Evolutionary conservation across 1,140 invertebrate genomes (phyloP), one percentile per base, ranked within the genome.

Genomic region (Ectropis grisescens): DNA sequence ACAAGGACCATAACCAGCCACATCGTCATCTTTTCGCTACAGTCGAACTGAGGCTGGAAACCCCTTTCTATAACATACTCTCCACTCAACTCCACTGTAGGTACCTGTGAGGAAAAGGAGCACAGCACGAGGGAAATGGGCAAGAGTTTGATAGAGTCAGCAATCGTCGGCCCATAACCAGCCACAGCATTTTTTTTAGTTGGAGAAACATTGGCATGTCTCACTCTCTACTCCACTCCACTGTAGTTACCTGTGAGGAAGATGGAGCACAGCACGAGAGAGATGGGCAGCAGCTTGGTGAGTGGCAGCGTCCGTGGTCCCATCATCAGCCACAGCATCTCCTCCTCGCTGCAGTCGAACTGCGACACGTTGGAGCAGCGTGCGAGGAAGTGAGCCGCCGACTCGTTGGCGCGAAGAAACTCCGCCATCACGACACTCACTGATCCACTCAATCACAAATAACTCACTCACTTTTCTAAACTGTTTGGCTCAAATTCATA

Each of bases 41-140:
- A n/a, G n/a, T n/a, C n/a, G n/a, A n/a, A n/a, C n/a, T n/a, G n/a
- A n/a, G n/a, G n/a, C n/a, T n/a, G n/a, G n/a, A n/a, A n/a, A n/a
- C n/a, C n/a, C n/a, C n/a, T n/a, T n/a, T n/a, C n/a, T n/a, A n/a
- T n/a, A n/a, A n/a, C n/a, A n/a, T n/a, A n/a, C n/a, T n/a, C n/a
- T n/a, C n/a, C n/a, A n/a, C n/a, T n/a, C n/a, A n/a, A n/a, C n/a
- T n/a, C n/a, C n/a, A n/a, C n/a, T n/a, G n/a, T n/a, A n/a, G n/a
- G n/a, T n/a, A n/a, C n/a, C n/a, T 0, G 91, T 91, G 2, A 96
- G 60, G 54, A 97, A 94, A 30, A 97, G 11, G 89, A 60, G 11
- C 88, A 72, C 49, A 96, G 94, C 7, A 93, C 83, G 11, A 92
- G 80, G 1, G 89, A 92, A 29, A 93, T 84, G 4, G 91, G 87